Evolutionary conservation across 1,140 invertebrate species (phyloP).

Genomic region (Cydia strobilella): DNA sequence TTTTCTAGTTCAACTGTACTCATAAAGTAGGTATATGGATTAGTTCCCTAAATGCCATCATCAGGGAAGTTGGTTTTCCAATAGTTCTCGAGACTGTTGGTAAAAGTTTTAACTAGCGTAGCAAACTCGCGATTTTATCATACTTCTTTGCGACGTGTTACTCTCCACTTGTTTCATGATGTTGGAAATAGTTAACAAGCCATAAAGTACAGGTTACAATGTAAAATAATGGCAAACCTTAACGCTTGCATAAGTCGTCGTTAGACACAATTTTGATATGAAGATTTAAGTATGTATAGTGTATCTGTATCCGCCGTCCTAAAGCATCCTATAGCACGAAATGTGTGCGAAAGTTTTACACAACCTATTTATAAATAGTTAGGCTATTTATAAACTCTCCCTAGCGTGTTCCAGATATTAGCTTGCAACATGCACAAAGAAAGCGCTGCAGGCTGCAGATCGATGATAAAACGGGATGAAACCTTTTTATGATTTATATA

Average conservation of each 20-base stretch:
- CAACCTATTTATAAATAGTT: too few species aligned
- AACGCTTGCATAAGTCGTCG: too few species aligned
- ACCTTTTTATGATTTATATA: too few species aligned
- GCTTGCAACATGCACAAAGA: neutral
- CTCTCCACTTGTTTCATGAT: neutral
- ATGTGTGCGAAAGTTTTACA: too few species aligned
- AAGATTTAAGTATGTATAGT: too few species aligned
- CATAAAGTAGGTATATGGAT: neutral
- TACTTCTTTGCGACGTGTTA: neutral
- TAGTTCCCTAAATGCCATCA: neutral
- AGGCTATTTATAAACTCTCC: neutral
- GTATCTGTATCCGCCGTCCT: too few species aligned
- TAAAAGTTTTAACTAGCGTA: constrained; percentile 1
- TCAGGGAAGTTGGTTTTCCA: constrained; percentile 4
- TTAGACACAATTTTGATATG: too few species aligned
- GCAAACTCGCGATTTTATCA: neutral
- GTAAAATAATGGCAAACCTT: too few species aligned
- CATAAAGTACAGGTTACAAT: too few species aligned
- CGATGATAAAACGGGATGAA: too few species aligned
- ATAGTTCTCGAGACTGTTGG: neutral
- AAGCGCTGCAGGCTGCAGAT: neutral
- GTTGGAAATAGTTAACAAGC: neutral
- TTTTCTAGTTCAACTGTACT: too few species aligned
- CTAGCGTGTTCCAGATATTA: neutral
- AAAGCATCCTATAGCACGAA: too few species aligned